Conservation (phyloP, 2,113 vertebrate species). For the Leptobrachium ailaonicum region DNA sequence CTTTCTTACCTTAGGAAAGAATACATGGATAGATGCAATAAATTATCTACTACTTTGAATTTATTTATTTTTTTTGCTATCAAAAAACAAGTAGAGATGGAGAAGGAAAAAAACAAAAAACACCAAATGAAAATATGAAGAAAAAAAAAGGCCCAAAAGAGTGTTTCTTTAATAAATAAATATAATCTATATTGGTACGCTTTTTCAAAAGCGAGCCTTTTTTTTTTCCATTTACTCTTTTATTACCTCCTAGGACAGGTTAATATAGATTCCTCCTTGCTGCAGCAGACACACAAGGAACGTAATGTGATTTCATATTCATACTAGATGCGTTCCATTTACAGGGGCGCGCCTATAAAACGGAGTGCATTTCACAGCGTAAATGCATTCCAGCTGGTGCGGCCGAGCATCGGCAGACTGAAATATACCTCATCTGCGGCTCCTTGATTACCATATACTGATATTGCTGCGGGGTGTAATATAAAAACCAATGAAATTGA, state of each 20-base stretch:
- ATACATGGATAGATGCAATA: too few relatives aligned
- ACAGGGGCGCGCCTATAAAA: slow-evolving; percentile 31
- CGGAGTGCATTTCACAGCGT: slow-evolving; percentile 29
- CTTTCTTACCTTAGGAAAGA: too few relatives aligned
- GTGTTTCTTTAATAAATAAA: too few relatives aligned
- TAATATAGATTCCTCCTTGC: slow-evolving; percentile 7
- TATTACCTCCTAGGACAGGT: background rate
- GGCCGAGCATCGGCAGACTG: slow-evolving; percentile 22
- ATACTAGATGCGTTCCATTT: slow-evolving; percentile 29
- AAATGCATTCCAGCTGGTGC: slow-evolving; percentile 41
- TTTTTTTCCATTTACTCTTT: too few relatives aligned
- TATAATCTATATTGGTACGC: too few relatives aligned
- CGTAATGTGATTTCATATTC: slow-evolving; percentile 28
- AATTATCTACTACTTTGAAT: too few relatives aligned
- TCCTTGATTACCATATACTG: slow-evolving; percentile 49
- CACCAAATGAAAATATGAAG: too few relatives aligned
- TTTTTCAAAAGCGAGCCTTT: too few relatives aligned
- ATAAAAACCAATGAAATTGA: slow-evolving; percentile 52
- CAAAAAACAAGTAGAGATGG: too few relatives aligned
- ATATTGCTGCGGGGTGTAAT: slow-evolving; percentile 50
- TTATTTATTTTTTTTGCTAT: too few relatives aligned
- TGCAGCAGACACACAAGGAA: slow-evolving; percentile 9
- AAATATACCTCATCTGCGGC: slow-evolving; percentile 42
- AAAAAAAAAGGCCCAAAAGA: too few relatives aligned
- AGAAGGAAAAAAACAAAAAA: too few relatives aligned